A percentile compares a stretch with the other conserved stretches of the same genome.
Evolutionary conservation across 2,113 vertebrate species (phyloP).

Genomic region (Carassius gibelio): DNA sequence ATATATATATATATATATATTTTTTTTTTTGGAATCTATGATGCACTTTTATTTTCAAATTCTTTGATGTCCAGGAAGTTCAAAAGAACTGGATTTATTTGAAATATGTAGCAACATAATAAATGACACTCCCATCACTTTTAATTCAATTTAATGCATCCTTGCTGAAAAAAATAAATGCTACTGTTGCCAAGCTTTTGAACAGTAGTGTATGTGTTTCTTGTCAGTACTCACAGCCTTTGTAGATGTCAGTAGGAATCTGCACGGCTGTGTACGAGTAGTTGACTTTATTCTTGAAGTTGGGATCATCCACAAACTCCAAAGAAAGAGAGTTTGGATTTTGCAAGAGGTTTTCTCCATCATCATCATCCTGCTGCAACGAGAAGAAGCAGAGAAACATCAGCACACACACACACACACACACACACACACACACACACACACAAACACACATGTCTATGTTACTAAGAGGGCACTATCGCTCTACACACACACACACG

Average conservation of each 20-base stretch:
- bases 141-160: background rate
- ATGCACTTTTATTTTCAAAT: background rate
- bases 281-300: constrained; percentile 99
- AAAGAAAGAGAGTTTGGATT: constrained; percentile 83
- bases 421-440: constrained; percentile 5
- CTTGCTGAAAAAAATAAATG: background rate
- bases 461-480: too few relatives aligned
- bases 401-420: background rate
- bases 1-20: too few relatives aligned
- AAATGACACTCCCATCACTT: too few relatives aligned
- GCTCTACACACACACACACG: constrained; percentile 5
- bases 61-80: background rate
- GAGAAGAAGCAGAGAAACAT: constrained; percentile 19
- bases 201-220: background rate
- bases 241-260: constrained; percentile 99
- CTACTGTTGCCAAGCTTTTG: background rate
- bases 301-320: constrained; percentile 90
- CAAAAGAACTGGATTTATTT: background rate
- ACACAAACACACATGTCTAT: background rate
- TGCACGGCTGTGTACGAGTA: constrained; percentile 94
- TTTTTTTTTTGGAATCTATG: too few relatives aligned
- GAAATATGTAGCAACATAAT: background rate
- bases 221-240: constrained; percentile 91
- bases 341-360: constrained; percentile 82
- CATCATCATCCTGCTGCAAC: constrained; percentile 82